A percentile compares a stretch with the other conserved stretches of the same genome.
phyloP scores from a whole-genome alignment of 2,888 invertebrate species.

The Ditula angustiorana region DNA sequence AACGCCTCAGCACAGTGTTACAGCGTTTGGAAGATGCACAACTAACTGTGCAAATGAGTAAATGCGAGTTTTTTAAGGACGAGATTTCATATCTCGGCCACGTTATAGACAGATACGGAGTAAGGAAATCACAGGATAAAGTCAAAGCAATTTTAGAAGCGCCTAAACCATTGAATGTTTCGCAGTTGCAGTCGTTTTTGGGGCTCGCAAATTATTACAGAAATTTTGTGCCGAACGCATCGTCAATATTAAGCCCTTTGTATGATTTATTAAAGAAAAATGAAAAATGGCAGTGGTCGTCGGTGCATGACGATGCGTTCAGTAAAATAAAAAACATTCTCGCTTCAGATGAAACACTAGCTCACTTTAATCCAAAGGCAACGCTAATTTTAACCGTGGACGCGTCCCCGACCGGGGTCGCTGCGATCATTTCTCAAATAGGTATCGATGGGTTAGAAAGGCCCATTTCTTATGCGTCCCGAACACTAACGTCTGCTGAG shows the following conservation, averaged over 20 bases:
- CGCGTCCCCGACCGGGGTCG: too few species aligned
- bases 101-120: not conserved
- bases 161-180: not conserved
- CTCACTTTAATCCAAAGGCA: too few species aligned
- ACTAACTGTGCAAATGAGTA: too few species aligned
- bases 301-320: too few species aligned
- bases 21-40: not conserved
- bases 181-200: not conserved
- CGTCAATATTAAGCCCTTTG: too few species aligned
- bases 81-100: conserved; percentile 4
- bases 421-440: not conserved
- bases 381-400: too few species aligned
- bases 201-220: not conserved
- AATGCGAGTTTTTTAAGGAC: too few species aligned
- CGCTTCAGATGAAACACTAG: too few species aligned
- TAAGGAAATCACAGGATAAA: not conserved
- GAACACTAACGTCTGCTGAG: not conserved
- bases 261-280: too few species aligned
- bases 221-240: not conserved
- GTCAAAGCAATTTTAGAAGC: not conserved
- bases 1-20: not conserved
- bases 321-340: too few species aligned
- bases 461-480: not conserved
- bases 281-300: too few species aligned
- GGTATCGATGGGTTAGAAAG: not conserved